phyloP scores from a whole-genome alignment of 2,113 vertebrate species.

The Leptodactylus fuscus region DNA sequence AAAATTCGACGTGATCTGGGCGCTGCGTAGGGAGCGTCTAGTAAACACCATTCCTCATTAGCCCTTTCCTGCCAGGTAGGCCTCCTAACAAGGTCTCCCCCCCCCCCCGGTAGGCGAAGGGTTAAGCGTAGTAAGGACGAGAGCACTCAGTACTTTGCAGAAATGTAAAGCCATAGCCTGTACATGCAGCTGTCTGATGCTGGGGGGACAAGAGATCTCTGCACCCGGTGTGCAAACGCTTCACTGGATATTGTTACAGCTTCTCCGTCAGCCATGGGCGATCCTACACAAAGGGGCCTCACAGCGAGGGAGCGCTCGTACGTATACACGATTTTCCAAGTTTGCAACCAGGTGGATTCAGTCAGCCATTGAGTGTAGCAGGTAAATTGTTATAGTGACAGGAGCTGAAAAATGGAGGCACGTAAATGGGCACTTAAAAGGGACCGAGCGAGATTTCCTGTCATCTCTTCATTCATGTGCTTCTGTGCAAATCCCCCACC shows the following conservation, averaged over 20 bases:
- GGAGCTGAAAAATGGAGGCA: constrained; percentile 6
- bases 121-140: constrained; percentile 2
- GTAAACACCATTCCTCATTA: neutral
- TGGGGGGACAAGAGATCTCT: constrained; percentile 40
- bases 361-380: constrained; percentile 34
- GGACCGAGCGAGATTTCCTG: neutral
- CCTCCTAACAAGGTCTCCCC: neutral
- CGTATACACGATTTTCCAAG: neutral
- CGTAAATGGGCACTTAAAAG: constrained; percentile 19
- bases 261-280: constrained; percentile 40
- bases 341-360: constrained; percentile 37
- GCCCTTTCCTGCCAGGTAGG: constrained; percentile 15
- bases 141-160: neutral
- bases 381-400: constrained; percentile 38
- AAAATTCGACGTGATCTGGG: neutral
- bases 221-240: constrained; percentile 33
- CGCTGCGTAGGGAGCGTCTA: neutral
- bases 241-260: constrained; percentile 42
- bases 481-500: neutral
- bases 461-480: neutral
- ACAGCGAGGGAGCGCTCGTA: constrained; percentile 20
- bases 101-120: neutral
- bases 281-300: constrained; percentile 44
- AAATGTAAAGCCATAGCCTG: constrained; percentile 9
- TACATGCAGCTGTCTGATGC: constrained; percentile 41